Evolutionary conservation across 2,888 invertebrate genomes (phyloP).

Genomic region (Zaprionus obscuricornis): DNA sequence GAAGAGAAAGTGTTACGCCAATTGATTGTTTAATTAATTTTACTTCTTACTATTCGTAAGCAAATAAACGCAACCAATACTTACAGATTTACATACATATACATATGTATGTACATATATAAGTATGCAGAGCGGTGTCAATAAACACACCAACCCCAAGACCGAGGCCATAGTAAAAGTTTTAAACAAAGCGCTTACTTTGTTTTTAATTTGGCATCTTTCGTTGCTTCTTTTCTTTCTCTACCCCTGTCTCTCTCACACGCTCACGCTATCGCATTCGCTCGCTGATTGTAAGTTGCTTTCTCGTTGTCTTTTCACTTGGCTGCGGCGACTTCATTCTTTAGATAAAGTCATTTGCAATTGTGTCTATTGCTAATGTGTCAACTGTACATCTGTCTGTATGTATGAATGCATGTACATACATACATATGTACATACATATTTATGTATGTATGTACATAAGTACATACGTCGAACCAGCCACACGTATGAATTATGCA

Average conservation of each 20-base stretch:
- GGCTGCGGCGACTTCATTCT: slow-evolving; percentile 44
- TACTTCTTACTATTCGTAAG: slow-evolving; percentile 35
- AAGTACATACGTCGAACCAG: slow-evolving; percentile 37
- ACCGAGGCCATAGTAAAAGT: slow-evolving; percentile 61
- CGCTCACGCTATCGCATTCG: slow-evolving; percentile 13
- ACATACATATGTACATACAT: too few relatives aligned
- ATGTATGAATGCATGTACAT: slow-evolving; percentile 6
- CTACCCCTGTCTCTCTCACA: neutral
- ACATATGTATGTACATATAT: neutral
- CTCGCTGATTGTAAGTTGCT: slow-evolving; percentile 21
- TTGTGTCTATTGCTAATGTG: slow-evolving; percentile 63
- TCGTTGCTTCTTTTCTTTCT: slow-evolving; percentile 26
- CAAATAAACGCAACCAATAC: slow-evolving; percentile 36
- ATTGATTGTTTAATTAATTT: slow-evolving; percentile 75
- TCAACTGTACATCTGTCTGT: slow-evolving; percentile 68
- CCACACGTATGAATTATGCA: slow-evolving; percentile 74
- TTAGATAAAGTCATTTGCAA: slow-evolving; percentile 55
- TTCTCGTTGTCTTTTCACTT: slow-evolving; percentile 38
- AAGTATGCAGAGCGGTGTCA: slow-evolving; percentile 53
- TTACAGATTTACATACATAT: slow-evolving; percentile 1
- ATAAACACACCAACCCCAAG: slow-evolving; percentile 54
- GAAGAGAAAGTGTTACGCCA: slow-evolving; percentile 79
- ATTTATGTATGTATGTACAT: slow-evolving; percentile 9
- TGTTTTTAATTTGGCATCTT: slow-evolving; percentile 63
- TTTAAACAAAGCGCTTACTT: slow-evolving; percentile 74